phyloP scores from a whole-genome alignment of 2,888 invertebrate genomes.

The Bombylius major region DNA sequence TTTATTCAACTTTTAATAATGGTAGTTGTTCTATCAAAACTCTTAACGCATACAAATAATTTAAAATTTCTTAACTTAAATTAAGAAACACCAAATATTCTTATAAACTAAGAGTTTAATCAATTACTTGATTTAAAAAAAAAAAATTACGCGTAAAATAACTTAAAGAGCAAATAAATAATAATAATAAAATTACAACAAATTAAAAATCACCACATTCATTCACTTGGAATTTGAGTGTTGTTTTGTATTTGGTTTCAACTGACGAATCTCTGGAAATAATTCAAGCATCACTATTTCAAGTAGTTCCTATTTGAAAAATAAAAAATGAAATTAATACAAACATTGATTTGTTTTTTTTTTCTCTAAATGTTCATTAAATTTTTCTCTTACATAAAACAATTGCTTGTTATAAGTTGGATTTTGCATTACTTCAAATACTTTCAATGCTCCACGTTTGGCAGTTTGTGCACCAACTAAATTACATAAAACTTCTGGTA shows the following conservation, averaged over 20 bases:
- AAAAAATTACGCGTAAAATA: no score
- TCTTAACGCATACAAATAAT: no score
- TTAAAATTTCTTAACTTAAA: no score
- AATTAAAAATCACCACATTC: no score
- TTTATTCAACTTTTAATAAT: no score
- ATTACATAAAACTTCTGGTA: conserved; percentile 68
- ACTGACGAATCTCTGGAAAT: conserved; percentile 55
- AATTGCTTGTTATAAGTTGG: conserved; percentile 78
- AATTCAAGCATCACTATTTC: conserved; percentile 54
- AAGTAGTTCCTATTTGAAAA: conserved; percentile 47
- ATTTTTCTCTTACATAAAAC: conserved; percentile 61
- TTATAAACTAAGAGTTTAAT: no score
- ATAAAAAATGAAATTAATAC: conserved; percentile 1
- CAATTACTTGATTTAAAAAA: no score
- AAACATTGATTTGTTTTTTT: conserved; percentile 2
- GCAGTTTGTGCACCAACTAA: conserved; percentile 77
- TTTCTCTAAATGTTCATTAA: neutral
- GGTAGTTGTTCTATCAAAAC: no score
- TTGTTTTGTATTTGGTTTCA: conserved; percentile 20
- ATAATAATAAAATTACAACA: no score
- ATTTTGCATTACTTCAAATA: conserved; percentile 77
- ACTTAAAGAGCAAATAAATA: no score
- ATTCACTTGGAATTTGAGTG: conserved; percentile 4
- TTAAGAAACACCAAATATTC: no score
- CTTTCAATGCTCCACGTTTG: conserved; percentile 68